Percentiles rank a stretch among this genome's conserved stretches.
Evolutionary conservation across 2,797 vertebrate genomes (phyloP).

Genomic region (Rhadinocentrus ornatus): DNA sequence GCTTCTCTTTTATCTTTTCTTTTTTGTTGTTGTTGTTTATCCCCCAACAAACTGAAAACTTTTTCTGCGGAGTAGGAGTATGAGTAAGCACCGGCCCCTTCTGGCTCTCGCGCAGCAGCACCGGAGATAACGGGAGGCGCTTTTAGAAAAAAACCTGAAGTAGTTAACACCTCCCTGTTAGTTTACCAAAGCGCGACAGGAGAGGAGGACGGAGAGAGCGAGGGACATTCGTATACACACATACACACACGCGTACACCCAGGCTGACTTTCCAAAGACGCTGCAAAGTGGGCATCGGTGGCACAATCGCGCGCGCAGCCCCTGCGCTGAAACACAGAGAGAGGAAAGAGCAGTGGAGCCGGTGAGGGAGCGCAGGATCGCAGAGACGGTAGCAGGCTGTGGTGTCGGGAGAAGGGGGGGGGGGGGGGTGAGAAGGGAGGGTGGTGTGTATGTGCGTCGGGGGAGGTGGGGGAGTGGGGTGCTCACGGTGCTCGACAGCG

Average conservation of each 20-base stretch:
- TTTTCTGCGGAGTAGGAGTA: conserved; percentile 46
- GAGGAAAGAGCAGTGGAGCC: conserved; percentile 62
- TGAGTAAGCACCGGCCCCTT: conserved; percentile 50
- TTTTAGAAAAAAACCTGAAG: conserved; percentile 72
- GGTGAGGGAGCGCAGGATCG: conserved; percentile 63
- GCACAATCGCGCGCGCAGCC: conserved; percentile 63
- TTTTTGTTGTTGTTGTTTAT: conserved; percentile 73
- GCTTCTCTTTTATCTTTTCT: conserved; percentile 40
- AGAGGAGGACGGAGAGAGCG: conserved; percentile 38
- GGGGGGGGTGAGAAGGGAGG: not conserved
- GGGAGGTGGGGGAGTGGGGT: conserved; percentile 7
- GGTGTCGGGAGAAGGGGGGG: conserved; percentile 28
- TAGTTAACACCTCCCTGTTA: conserved; percentile 83
- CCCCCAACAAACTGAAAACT: conserved; percentile 76
- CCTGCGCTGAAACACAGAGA: conserved; percentile 64
- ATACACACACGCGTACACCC: conserved; percentile 23
- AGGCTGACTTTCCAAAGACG: conserved; percentile 59
- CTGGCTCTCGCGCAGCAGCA: conserved; percentile 63
- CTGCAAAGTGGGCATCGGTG: conserved; percentile 71
- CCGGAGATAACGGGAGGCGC: conserved; percentile 80
- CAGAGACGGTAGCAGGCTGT: conserved; percentile 66
- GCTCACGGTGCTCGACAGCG: conserved; percentile 52
- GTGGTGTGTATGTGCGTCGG: not conserved
- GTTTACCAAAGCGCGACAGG: conserved; percentile 64
- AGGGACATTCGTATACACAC: not conserved